Evolutionary conservation across 2,113 vertebrate genomes (phyloP), one percentile per base, ranked within the genome.

Genomic region (Paedocypris sp.): DNA sequence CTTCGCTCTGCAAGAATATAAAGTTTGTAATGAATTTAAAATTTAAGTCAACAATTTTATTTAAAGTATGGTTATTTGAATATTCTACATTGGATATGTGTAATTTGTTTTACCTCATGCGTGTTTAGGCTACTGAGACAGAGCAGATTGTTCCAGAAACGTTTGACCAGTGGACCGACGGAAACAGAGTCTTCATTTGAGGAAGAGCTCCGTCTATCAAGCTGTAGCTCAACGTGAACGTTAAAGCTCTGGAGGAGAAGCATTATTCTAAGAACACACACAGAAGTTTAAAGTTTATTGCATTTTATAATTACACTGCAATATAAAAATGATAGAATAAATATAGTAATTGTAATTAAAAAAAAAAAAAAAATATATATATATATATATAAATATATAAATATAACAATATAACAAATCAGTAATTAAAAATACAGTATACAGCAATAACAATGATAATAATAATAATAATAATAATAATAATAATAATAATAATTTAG

Each of bases 191-290:
- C 80, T 2, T 79, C 83, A 6, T 15, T 43, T 0, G 68, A 65
- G 0, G 79, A 75, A 2, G 83, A 5, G 0, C 23, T 68, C n/a
- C 33, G 72, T 18, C 76, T 66, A 0, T 62, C 76, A 29, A 66
- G 60, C 7, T 87, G 47, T 29, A 52, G 68, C 38, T 90, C 88
- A 1, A 77, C 25, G 6, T 89, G 93, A 13, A 62, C 70, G 0
- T 76, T 85, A 54, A 89, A 92, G 74, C 88, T 93, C 80, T 96
- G 95, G 6, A 97, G 87, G 58, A 98, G 82, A 63, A 97, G 80
- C 70, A 97, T 71, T 1, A 98, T 75, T 71, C 95, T 97, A 25
- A 4, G 33, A 15, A 47, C 5, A 38, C 8, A 39, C 11, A 52
- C 28, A 38, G 9, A 47, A 38, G 20, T 15, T 52, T 20, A 41